Evolutionary conservation across 2,113 vertebrate species (phyloP), one percentile per base, ranked within the genome.

Genomic region (Cromileptes altivelis): DNA sequence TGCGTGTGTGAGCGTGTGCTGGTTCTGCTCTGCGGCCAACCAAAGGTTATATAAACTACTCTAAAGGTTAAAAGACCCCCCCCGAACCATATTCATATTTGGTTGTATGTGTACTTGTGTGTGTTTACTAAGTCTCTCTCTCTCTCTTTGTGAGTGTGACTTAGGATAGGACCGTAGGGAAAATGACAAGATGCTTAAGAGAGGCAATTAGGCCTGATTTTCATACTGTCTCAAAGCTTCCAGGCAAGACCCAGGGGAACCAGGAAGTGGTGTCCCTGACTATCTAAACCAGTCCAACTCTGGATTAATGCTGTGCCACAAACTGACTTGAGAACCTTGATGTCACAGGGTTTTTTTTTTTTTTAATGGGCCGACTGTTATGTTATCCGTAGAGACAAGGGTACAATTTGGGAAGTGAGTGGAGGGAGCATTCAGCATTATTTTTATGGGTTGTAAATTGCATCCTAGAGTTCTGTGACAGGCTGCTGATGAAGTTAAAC

Each of bases 201-300:
- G 33, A 78, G 68, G 72, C 79, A 90, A 81, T 86, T 87, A 86
- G 58, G 40, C 5, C 57, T 25, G 40, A 67, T 72, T 76, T 69
- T 58, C 25, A 56, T 70, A 70, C 63, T 21, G 76, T 62, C 72
- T 77, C 50, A 55, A 49, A 74, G 63, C 75, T 67, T 40, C 58
- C 63, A 47, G 53, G n/a, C 27, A 14, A 25, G 49, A 80, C 57
- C 60, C 50, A 12, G 1, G 64, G 73, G 62, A 78, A 58, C 40
- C 50, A 50, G 53, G 70, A 79, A 85, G 64, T 18, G 23, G 64
- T 18, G n/a, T 18, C 64, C n/a, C 63, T 47, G 5, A 45, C 63
- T 69, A 17, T 47, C 30, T 63, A 15, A 67, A 49, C 70, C 55
- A 33, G 58, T 68, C 50, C 17, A 30, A 57, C 53, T 23, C 52